These are phyloP conservation scores for Megalurothrips usitatus DNA, from an alignment of 2,888 invertebrate genomes.

Conservation along the genomic window DNA sequence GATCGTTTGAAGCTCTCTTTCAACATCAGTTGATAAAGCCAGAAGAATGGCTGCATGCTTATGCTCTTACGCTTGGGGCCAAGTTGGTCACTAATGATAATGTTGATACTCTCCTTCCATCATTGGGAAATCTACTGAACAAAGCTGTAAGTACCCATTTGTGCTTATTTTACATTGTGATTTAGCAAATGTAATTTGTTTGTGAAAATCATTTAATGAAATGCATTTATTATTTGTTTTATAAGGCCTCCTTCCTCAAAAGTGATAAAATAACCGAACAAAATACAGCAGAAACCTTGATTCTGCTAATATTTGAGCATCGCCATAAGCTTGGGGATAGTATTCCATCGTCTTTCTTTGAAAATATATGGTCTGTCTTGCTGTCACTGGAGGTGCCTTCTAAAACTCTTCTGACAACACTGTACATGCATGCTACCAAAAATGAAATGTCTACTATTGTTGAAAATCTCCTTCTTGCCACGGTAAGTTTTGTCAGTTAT, in stretches of 20 bases:
- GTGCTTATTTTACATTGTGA: not conserved
- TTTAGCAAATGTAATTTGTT: not conserved
- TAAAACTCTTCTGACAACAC: not conserved
- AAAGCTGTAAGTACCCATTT: not conserved
- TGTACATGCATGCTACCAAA: not conserved
- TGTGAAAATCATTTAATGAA: not conserved
- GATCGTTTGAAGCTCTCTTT: not conserved
- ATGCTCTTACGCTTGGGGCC: not conserved
- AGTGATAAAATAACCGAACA: not conserved
- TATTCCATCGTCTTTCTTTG: not conserved
- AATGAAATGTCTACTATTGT: not conserved
- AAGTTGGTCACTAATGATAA: not conserved
- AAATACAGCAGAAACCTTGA: not conserved
- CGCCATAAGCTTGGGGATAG: not conserved
- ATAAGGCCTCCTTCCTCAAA: not conserved
- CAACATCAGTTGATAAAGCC: not conserved
- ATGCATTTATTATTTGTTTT: not conserved
- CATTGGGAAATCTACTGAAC: not conserved
- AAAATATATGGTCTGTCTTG: not conserved
- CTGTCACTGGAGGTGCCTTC: not conserved
- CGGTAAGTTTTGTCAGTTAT: not conserved
- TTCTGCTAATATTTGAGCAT: not conserved
- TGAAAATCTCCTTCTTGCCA: not conserved
- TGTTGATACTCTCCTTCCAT: not conserved
- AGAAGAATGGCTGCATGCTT: not conserved